Base-by-base conservation (phyloP, 2,888 invertebrate genomes). In the Cyclophora punctaria region DNA sequence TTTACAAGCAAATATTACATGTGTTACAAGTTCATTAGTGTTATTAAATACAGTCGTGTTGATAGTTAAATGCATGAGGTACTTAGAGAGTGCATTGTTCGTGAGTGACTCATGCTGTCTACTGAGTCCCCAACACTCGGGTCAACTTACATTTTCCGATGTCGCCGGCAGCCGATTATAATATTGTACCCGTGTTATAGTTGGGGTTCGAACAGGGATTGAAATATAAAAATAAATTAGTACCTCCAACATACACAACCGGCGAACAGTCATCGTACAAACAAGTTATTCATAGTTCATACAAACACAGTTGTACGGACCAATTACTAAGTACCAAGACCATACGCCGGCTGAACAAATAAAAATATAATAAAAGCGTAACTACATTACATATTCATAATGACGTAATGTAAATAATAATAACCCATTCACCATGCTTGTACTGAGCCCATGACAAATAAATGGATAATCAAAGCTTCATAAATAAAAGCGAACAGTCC, bases 161-260 rank as follows among this genome's bases (percentile, higher is more conserved):
- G 61, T 69, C 75, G 76, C 71, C 74, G 73, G 59, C 78, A 71
- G 75, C 75, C 82, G 78, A 75, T 66, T 54, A 50, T 71, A 73
- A 79, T 70, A 73, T 78, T 74, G 72, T 74, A 80, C 85, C 85
- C 85, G 73, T 78, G 78, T 83, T 81, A 37, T 37, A 84, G 75
- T 78, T 83, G 67, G 76, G 83, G 75, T 79, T 78, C 83, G 80
- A 75, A 71, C 69, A 71, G 75, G 78, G 72, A 66, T 71, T 80
- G 79, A 82, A 78, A 85, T 71, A 83, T 68, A 85, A 86, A 87
- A 85, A 81, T 65, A 81, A 80, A 87, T 86, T 86, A 87, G 82
- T 85, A 84, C 78, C 78, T 77, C 74, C 75, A 75, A 76, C 68
- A 66, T 70, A 75, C 59, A 67, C 52, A 66, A 55, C 64, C 57